phyloP scores from a whole-genome alignment of 2,797 vertebrate genomes.

The Sebastes hopkinsi region DNA sequence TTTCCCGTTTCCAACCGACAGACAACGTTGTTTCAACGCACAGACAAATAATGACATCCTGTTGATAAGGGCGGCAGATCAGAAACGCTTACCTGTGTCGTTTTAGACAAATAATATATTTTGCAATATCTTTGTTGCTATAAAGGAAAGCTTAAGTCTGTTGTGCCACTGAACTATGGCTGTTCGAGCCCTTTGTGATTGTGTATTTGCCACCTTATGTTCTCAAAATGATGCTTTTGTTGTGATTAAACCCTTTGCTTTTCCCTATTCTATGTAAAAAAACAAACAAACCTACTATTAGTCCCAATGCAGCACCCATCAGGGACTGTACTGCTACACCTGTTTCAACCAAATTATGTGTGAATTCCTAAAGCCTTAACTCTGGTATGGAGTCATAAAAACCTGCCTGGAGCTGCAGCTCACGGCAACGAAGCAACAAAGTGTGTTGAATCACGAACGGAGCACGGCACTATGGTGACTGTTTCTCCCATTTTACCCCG shows the following conservation, averaged over 20 bases:
- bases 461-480: neutral
- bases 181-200: neutral
- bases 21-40: neutral
- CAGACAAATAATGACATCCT: neutral
- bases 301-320: neutral
- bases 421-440: neutral
- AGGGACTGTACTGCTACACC: neutral
- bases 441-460: neutral
- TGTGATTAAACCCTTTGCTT: neutral
- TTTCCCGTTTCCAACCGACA: no score
- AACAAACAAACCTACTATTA: neutral
- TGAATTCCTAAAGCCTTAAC: neutral
- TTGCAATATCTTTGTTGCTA: neutral
- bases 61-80: neutral
- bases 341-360: neutral
- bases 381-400: neutral
- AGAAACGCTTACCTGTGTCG: neutral
- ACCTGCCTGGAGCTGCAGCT: neutral
- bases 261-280: neutral
- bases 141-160: neutral
- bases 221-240: neutral
- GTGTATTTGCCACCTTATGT: neutral
- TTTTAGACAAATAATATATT: no score
- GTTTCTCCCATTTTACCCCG: neutral
- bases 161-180: neutral